Base-by-base conservation (phyloP, 2,888 invertebrate genomes). In the Rhopalosiphum nymphaeae region DNA sequence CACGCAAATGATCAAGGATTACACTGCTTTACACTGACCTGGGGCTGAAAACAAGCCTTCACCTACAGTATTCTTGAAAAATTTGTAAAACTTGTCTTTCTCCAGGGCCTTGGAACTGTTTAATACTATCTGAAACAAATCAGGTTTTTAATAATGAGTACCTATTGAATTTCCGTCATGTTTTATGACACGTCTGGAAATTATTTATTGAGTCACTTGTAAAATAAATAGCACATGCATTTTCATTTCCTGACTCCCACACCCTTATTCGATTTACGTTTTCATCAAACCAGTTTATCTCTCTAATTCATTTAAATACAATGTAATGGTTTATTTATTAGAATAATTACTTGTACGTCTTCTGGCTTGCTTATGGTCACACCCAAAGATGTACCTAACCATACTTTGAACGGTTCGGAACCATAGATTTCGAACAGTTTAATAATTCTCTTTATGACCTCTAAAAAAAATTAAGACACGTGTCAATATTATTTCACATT, bases 21-120 rank as follows among this genome's bases (percentile, higher is more conserved):
- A 29, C 9, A 26, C 21, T 36, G 10, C 10, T 56, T 36, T 25
- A 36, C 3, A 85, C 93, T 91, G 94, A 95, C 95, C 95, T 92
- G 95, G 95, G 49, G 95, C 95, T 13, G 95, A 95, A 93, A 95
- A 95, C 53, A 95, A 92, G 26, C 95, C 95, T 84, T 95, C 95
- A 3, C 95, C 95, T 0, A 95, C 95, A 21, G 95, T 95, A 89
- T 95, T 95, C 42, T 94, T 94, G 94, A 95, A 95, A 86, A 95
- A 95, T 84, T 95, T 95, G 94, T 95, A 95, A 26, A 95, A 89
- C 42, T 94, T 92, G 26, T 95, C 95, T 94, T 95, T 95, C 16
- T 95, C 95, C 44, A 95, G 61, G 57, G 95, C 95, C 67, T 95
- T 95, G n/a, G 95, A 95, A 91, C 95, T 95, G 87, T 95, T 95